Evolutionary conservation across 2,888 invertebrate species (phyloP), one percentile per base, ranked within the genome.

Genomic region (Aricia artaxerxes): DNA sequence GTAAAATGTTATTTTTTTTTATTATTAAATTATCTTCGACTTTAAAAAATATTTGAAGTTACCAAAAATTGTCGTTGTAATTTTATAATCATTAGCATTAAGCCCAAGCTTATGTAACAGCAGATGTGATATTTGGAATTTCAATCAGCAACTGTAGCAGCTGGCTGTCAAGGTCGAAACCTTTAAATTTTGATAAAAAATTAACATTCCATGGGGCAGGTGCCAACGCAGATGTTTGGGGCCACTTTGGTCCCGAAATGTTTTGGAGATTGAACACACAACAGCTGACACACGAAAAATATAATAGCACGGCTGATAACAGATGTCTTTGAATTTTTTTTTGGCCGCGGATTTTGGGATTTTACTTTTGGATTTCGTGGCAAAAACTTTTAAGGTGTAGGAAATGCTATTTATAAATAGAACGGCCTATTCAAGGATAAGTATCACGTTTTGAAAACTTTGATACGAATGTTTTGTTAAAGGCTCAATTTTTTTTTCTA

Each of bases 141-240:
- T 49, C 75, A 73, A 75, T 69, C 53, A 76, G 64, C 77, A 77
- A 81, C 79, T 78, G 81, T 78, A 82, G 79, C 79, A 79, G 79
- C 75, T 79, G 79, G 35, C 69, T 38, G 64, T 38, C 69, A 69
- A 69, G 69, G 69, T 69, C 69, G 69, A 69, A 69, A 69, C 69
- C 69, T 69, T 69, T 69, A 69, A 69, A 69, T 69, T 69, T 69
- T 69, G 13, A 35, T 35, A 69, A 69, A 82, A 84, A 88, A 86
- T 85, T 87, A 83, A 88, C 89, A 90, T 90, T 88, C 88, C 88
- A 82, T 80, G 61, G 78, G 84, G 84, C 93, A 94, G 92, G 93
- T 94, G 93, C 92, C 80, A 76, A 31, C 49, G 90, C 93, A 94
- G 93, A 91, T 94, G 93, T 88, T 87, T 82, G 81, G 83, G 84